Base-by-base conservation (phyloP, 2,888 invertebrate genomes). In the Epirrhoe tristata region DNA sequence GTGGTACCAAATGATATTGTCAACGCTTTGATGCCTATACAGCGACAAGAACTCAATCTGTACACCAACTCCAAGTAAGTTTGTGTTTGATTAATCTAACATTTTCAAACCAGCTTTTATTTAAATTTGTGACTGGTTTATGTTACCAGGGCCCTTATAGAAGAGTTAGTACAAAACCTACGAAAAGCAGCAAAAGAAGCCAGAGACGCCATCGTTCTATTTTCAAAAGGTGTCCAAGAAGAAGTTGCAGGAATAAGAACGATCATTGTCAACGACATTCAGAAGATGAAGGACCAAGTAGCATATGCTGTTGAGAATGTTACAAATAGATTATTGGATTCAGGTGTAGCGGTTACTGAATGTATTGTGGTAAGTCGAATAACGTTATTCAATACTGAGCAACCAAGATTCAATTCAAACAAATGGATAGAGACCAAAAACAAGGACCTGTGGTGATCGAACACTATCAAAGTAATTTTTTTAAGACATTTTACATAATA, bases 291-390 rank as follows among this genome's bases (percentile, higher is more conserved):
- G n/a, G 75, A 77, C 0, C 80, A 80, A 10, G 80, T 92, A 0
- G 64, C 73, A 12, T 60, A 77, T 3, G 80, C 86, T n/a, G 77
- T 92, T 1, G 79, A 83, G 5, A 78, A 65, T 16, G 73, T 89
- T 0, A 71, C 77, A 34, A 81, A 86, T 12, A 87, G 75, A 63
- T 76, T 91, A 7, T 73, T 79, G 0, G 79, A 81, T 24, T 82
- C 86, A 5, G 82, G 81, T 5, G 70, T 76, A 5, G 83, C 79
- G 3, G 80, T 91, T 0, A 77, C 74, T 14, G 78, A 77, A 2
- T 93, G 92, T 71, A 80, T 91, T 60, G 78, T 84, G 69, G 93
- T 93, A 80, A 81, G 85, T 81, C 32, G 6, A 48, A 16, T 14
- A 6, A 16, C 46, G 14, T 56, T 68, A 12, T 12, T 4, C 24